A percentile compares a stretch with the other conserved stretches of the same genome.
Conservation (phyloP, 2,888 invertebrate genomes). For the Andrena praecox region DNA sequence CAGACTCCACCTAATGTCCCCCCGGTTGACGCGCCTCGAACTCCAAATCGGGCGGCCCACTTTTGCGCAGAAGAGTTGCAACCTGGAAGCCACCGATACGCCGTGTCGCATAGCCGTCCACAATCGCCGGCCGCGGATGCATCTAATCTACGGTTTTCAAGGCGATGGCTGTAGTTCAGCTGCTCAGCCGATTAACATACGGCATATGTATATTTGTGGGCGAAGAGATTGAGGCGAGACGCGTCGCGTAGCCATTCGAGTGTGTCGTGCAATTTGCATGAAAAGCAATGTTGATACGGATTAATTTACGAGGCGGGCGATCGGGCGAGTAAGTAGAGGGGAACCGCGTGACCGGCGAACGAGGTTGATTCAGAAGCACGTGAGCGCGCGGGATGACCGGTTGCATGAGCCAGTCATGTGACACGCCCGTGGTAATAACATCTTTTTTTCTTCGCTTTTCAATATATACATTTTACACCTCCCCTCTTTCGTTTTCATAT, state of each 20-base stretch:
- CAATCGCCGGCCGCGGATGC: background rate
- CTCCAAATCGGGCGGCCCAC: background rate
- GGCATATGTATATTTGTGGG: constrained; percentile 23
- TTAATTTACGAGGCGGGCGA: constrained; percentile 31
- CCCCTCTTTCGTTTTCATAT: too few relatives aligned
- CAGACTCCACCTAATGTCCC: too few relatives aligned
- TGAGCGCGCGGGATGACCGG: constrained; percentile 52
- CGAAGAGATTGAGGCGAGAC: constrained; percentile 14
- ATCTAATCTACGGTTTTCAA: constrained; percentile 18
- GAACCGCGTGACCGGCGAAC: constrained; percentile 50
- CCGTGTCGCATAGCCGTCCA: constrained; percentile 27
- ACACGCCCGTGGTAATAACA: constrained; percentile 22
- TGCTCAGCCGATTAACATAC: constrained; percentile 7
- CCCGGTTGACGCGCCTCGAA: background rate
- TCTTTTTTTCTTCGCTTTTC: constrained; percentile 19
- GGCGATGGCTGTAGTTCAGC: constrained; percentile 9
- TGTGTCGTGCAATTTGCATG: constrained; percentile 42
- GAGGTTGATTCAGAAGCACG: constrained; percentile 58
- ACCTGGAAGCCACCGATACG: background rate
- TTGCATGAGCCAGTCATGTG: constrained; percentile 61
- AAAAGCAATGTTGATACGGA: constrained; percentile 48
- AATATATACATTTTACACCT: background rate
- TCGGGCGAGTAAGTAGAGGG: constrained; percentile 1
- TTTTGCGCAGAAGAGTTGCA: constrained; percentile 3
- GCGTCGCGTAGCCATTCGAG: background rate